Conservation (phyloP, 2,797 vertebrate genomes). For the Silurus aristotelis region DNA sequence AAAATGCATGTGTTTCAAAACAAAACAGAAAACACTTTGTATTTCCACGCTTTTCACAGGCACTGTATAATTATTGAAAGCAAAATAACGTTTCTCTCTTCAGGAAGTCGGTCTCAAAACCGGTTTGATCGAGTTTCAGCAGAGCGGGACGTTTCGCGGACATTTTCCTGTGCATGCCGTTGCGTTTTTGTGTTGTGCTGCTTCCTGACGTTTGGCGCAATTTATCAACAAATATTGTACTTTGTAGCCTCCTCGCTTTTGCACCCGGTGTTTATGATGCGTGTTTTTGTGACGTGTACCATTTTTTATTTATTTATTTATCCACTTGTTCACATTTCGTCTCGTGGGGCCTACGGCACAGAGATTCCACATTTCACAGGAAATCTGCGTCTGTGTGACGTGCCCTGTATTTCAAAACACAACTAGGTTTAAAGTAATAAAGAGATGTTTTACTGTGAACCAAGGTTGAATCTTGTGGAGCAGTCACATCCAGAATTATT, state of each 20-base stretch:
- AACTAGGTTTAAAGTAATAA: constrained; percentile 43
- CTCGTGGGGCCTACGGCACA: background rate
- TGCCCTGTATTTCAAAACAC: constrained; percentile 15
- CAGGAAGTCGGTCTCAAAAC: background rate
- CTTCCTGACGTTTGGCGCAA: constrained; percentile 57
- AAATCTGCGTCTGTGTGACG: background rate
- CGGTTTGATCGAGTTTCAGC: background rate
- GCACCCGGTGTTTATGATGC: background rate
- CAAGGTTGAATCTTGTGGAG: background rate
- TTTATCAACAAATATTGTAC: constrained; percentile 50
- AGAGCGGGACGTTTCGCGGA: background rate
- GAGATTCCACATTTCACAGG: background rate
- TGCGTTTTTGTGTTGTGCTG: constrained; percentile 17
- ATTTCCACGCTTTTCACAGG: no score
- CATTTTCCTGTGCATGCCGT: constrained; percentile 25
- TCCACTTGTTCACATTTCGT: background rate
- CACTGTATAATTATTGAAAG: no score
- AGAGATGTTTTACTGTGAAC: constrained; percentile 49
- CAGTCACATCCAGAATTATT: background rate
- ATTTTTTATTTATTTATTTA: background rate
- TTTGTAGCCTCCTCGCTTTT: constrained; percentile 19
- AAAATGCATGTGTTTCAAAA: no score
- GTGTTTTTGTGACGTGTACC: constrained; percentile 41
- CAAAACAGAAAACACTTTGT: no score
- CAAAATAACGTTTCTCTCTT: no score